phyloP scores from a whole-genome alignment of 2,888 invertebrate species.

The Lasioglossum calceatum region DNA sequence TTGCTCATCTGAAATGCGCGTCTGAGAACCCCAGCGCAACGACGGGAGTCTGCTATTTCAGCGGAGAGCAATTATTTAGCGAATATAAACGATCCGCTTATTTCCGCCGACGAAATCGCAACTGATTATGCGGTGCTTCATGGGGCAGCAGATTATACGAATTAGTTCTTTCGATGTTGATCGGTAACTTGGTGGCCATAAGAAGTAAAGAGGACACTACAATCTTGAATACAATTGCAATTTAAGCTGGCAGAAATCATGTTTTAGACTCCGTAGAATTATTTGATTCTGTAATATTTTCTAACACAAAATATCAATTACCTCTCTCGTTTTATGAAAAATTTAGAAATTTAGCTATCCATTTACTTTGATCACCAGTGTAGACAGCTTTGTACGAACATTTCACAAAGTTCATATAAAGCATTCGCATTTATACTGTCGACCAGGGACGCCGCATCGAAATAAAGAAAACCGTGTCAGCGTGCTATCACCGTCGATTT shows the following conservation, averaged over 20 bases:
- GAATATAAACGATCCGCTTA: not conserved
- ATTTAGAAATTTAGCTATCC: too few species aligned
- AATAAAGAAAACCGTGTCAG: not conserved
- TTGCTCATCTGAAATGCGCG: not conserved
- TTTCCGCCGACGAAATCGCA: not conserved
- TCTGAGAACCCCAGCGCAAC: not conserved
- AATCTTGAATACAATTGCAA: too few species aligned
- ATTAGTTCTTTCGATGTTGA: not conserved
- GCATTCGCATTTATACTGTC: not conserved
- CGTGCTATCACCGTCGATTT: not conserved
- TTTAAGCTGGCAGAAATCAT: not conserved
- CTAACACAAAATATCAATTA: not conserved
- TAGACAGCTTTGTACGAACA: not conserved
- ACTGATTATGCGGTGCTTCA: not conserved
- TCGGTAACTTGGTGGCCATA: not conserved
- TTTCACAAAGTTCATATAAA: not conserved
- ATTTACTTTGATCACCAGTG: not conserved
- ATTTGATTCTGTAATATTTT: not conserved
- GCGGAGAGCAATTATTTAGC: not conserved
- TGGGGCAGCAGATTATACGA: not conserved
- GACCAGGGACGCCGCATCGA: not conserved
- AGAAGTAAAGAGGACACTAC: not conserved
- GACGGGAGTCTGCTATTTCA: not conserved
- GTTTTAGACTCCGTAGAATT: not conserved
- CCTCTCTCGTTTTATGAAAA: not conserved